A percentile compares a stretch with the other conserved stretches of the same genome.
phyloP scores from a whole-genome alignment of 2,888 invertebrate genomes.

The Xylota segnis region DNA sequence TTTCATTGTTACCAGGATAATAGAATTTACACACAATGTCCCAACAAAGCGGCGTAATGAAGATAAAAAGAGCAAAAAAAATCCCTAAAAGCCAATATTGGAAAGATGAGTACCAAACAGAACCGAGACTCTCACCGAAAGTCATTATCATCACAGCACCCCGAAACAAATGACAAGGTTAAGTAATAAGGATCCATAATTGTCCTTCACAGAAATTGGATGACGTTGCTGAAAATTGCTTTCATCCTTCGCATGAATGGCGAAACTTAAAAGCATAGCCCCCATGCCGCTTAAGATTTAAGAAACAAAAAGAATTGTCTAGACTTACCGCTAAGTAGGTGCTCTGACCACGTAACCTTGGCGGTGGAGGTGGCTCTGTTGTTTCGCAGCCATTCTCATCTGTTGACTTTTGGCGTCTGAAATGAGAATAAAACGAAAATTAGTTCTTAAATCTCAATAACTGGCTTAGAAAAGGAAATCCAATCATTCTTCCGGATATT shows the following conservation, averaged over 20 bases:
- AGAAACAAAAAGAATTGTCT: constrained; percentile 62
- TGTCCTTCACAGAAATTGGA: constrained; percentile 5
- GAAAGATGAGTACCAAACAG: constrained; percentile 49
- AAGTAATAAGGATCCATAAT: constrained; percentile 60
- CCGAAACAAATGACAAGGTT: constrained; percentile 50
- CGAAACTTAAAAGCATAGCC: constrained; percentile 14
- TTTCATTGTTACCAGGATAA: constrained; percentile 44
- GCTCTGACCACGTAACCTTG: constrained; percentile 80
- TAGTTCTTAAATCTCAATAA: constrained; percentile 42
- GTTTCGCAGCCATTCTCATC: constrained; percentile 79
- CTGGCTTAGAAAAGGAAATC: constrained; percentile 49
- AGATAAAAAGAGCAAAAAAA: constrained; percentile 14
- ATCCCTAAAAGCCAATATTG: constrained; percentile 6
- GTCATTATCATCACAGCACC: constrained; percentile 31
- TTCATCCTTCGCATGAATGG: constrained; percentile 45
- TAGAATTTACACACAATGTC: constrained; percentile 52
- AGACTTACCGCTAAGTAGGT: constrained; percentile 80
- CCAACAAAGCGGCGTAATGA: constrained; percentile 11
- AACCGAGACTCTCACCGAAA: constrained; percentile 17
- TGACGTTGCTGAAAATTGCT: constrained; percentile 60
- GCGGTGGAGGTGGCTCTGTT: constrained; percentile 78
- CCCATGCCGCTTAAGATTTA: not conserved
- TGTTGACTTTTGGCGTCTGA: constrained; percentile 79
- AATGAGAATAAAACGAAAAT: constrained; percentile 62
- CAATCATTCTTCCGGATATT: constrained; percentile 55